Percentiles rank a stretch among this genome's conserved stretches.
Conservation (phyloP, 2,888 invertebrate species). For the Drosophila pegasa region DNA sequence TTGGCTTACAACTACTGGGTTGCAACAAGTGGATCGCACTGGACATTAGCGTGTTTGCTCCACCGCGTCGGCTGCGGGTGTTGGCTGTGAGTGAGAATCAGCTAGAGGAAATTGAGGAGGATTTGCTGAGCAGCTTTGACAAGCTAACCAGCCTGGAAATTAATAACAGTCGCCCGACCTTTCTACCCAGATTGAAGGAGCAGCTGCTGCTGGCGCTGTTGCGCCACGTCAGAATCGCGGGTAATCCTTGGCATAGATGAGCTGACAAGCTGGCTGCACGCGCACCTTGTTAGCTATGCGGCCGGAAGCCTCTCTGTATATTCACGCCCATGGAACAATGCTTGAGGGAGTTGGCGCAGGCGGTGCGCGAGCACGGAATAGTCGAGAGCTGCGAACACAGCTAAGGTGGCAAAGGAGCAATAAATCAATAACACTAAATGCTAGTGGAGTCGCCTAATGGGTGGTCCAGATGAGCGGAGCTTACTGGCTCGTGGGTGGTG, state of each 20-base stretch:
- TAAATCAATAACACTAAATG: constrained; percentile 74
- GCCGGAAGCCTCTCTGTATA: constrained; percentile 80
- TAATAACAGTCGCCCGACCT: constrained; percentile 82
- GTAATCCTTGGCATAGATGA: constrained; percentile 84
- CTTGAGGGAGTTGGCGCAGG: constrained; percentile 68
- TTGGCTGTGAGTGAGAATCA: constrained; percentile 79
- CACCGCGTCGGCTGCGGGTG: constrained; percentile 72
- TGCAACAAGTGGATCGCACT: constrained; percentile 73
- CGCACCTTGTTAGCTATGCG: constrained; percentile 69
- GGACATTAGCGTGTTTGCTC: constrained; percentile 78
- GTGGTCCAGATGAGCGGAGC: constrained; percentile 1
- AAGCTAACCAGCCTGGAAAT: constrained; percentile 71
- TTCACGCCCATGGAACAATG: constrained; percentile 76
- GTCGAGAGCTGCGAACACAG: constrained; percentile 71
- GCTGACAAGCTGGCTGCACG: constrained; percentile 72
- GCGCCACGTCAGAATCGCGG: constrained; percentile 74
- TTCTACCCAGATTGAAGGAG: constrained; percentile 65
- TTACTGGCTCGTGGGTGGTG: background rate
- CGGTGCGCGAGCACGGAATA: constrained; percentile 70
- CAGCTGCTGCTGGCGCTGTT: constrained; percentile 65
- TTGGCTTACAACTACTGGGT: constrained; percentile 68
- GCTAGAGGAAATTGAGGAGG: constrained; percentile 66
- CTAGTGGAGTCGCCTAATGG: constrained; percentile 34
- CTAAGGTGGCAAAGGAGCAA: constrained; percentile 45
- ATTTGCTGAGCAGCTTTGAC: constrained; percentile 60